phyloP scores from a whole-genome alignment of 2,797 vertebrate species.

The Pangasius krempfi region DNA sequence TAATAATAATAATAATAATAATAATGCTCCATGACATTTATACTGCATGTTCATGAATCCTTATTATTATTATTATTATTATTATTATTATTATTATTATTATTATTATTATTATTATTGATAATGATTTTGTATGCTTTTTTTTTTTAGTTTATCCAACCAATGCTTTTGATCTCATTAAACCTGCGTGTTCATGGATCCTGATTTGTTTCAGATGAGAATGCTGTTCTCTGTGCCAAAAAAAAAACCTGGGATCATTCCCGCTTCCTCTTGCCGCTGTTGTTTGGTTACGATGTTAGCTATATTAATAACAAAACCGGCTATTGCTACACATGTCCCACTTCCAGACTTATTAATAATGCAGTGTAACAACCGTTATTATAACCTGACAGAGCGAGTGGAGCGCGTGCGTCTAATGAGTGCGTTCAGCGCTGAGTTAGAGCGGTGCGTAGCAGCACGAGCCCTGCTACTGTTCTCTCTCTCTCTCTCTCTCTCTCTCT shows the following conservation, averaged over 20 bases:
- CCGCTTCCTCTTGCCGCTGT: background rate
- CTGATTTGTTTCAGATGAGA: background rate
- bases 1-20: background rate
- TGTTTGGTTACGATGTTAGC: background rate
- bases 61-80: too few relatives aligned
- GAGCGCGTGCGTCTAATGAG: background rate
- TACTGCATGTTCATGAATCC: too few relatives aligned
- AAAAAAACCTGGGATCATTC: background rate
- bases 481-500: background rate
- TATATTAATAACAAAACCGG: background rate
- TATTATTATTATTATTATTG: background rate
- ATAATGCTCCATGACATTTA: background rate
- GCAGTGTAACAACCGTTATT: background rate
- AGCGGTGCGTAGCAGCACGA: background rate
- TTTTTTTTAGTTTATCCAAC: background rate
- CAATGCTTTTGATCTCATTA: background rate
- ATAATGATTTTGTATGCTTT: too few relatives aligned
- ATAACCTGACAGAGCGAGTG: background rate
- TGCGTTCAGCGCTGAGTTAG: background rate
- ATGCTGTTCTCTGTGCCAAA: background rate
- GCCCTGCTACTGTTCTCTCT: constrained; percentile 6
- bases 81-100: background rate
- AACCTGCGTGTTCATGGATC: background rate
- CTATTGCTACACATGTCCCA: background rate
- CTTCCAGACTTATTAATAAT: background rate